Conservation (phyloP, 1,140 invertebrate genomes). For the Zaprionus vittiger region DNA sequence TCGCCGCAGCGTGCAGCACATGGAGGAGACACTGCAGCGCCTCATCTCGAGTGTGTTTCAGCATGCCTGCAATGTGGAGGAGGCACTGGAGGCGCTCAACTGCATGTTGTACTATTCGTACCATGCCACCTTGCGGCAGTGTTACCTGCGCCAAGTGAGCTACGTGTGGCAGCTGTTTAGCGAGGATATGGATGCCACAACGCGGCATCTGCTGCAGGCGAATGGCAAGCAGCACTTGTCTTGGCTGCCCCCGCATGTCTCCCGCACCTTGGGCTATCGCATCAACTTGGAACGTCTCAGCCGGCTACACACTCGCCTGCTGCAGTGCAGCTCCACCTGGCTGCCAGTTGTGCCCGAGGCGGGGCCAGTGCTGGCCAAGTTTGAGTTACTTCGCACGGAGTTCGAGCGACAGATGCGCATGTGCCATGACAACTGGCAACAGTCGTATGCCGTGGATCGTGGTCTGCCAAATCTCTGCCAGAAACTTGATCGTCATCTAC, state of each 20-base stretch:
- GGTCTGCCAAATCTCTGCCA: slow-evolving; percentile 84
- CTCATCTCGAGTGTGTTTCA: slow-evolving; percentile 88
- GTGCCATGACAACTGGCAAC: slow-evolving; percentile 87
- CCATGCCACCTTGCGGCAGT: slow-evolving; percentile 87
- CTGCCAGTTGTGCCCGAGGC: slow-evolving; percentile 67
- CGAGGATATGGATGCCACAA: slow-evolving; percentile 90
- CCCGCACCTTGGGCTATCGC: slow-evolving; percentile 78
- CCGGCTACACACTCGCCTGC: slow-evolving; percentile 61
- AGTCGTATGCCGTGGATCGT: slow-evolving; percentile 84
- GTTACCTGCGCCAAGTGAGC: slow-evolving; percentile 88
- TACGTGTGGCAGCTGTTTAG: slow-evolving; percentile 90
- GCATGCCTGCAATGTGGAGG: slow-evolving; percentile 89
- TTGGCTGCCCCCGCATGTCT: slow-evolving; percentile 89
- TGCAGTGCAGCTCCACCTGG: slow-evolving; percentile 56
- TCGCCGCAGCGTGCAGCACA: slow-evolving; percentile 86
- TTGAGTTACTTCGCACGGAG: slow-evolving; percentile 59
- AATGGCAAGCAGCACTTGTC: slow-evolving; percentile 87
- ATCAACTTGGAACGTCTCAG: slow-evolving; percentile 69
- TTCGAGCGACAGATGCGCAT: slow-evolving; percentile 58
- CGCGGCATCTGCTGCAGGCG: slow-evolving; percentile 88
- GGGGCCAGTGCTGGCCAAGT: slow-evolving; percentile 49
- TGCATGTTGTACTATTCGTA: slow-evolving; percentile 89
- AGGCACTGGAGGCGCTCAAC: slow-evolving; percentile 89
- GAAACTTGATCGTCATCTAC: slow-evolving; percentile 89
- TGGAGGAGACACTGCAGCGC: slow-evolving; percentile 90